Evolutionary conservation across 1,140 invertebrate species (phyloP).

Genomic region (Pseudomyrmex concolor): DNA sequence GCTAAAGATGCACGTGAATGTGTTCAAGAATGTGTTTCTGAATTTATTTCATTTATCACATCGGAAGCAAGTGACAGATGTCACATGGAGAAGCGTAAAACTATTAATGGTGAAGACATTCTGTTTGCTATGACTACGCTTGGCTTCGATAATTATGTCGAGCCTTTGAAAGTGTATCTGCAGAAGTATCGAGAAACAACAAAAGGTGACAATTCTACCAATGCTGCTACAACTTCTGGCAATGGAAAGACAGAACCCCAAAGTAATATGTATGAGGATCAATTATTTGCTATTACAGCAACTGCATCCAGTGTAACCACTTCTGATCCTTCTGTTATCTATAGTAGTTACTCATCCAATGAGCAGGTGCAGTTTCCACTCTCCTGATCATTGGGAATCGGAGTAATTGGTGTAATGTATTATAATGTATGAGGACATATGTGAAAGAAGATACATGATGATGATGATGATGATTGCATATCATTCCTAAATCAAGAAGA

Average conservation of each 20-base stretch:
- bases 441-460: conserved; percentile 27
- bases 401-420: conserved; percentile 62
- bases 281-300: conserved; percentile 82
- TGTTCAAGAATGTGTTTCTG: conserved; percentile 99
- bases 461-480: conserved; percentile 7
- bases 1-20: conserved; percentile 99
- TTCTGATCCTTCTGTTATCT: conserved; percentile 84
- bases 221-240: conserved; percentile 59
- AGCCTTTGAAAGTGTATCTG: conserved; percentile 97
- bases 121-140: conserved; percentile 98
- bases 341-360: conserved; percentile 80
- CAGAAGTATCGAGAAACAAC: conserved; percentile 97
- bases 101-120: conserved; percentile 99
- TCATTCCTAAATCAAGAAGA: neutral
- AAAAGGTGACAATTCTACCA: conserved; percentile 82
- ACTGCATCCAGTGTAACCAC: conserved; percentile 79
- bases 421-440: conserved; percentile 20
- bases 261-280: conserved; percentile 81
- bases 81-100: conserved; percentile 99
- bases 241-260: conserved; percentile 80
- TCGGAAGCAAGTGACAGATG: conserved; percentile 98
- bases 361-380: conserved; percentile 85
- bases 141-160: conserved; percentile 99
- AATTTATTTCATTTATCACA: conserved; percentile 99
- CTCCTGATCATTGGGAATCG: conserved; percentile 74